Evolutionary conservation across 2,113 vertebrate genomes (phyloP), one percentile per base, ranked within the genome.

Genomic region (Paradoxurus hermaphroditus): DNA sequence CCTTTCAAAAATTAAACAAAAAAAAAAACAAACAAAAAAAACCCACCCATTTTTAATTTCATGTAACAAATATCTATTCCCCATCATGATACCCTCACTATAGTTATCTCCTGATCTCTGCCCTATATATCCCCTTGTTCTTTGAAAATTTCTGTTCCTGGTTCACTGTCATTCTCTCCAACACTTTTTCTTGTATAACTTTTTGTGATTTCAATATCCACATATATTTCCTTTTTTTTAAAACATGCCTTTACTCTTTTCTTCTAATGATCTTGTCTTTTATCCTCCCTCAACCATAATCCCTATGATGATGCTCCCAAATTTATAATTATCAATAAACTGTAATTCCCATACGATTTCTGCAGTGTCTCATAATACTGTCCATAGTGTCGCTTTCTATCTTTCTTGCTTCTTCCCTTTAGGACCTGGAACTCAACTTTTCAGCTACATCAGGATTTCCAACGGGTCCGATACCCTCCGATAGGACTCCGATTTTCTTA

Each of bases 41-140:
- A 27, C 21, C 19, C 11, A 59, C 0, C n/a, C 18, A 53, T 14
- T 56, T 86, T 62, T 53, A 56, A 68, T 68, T 91, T 65, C 73
- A 78, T 12, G 9, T 16, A 9, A 31, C 16, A 51, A 1, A 21
- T 36, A 41, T 83, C 25, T 68, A 34, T 31, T 90, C 14, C 18
- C 21, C 21, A 34, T 41, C 21, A 53, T 0, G 31, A 46, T 0
- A 2, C 13, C 4, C 23, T 12, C 16, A 51, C 23, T 46, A 21
- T 27, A 81, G 25, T 19, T 79, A 67, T 59, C 15, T 94, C 8
- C 27, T 75, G 16, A 65, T 83, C 4, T 63, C 25, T 79, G 2
- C 19, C 59, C 13, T 63, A 70, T 63, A 70, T 10, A 72, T 36
- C 3, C 7, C 46, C 4, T 90, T 12, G 65, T 39, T 63, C 15